Percentiles rank a stretch among this genome's conserved stretches.
Conservation (phyloP, 2,113 vertebrate genomes). For the Haemorhous mexicanus region DNA sequence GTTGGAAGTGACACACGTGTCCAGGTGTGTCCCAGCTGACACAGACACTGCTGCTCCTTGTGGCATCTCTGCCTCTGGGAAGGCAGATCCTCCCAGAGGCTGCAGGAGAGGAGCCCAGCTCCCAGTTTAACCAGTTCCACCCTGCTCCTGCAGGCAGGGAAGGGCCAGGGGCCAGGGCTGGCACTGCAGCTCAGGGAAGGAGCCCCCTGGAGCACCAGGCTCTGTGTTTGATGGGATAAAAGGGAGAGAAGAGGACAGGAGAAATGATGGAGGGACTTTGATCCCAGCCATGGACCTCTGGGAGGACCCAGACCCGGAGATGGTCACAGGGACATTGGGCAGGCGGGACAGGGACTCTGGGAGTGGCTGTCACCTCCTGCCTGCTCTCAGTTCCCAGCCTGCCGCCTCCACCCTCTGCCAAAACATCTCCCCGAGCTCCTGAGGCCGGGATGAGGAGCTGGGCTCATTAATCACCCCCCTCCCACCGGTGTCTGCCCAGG, state of each 20-base stretch:
- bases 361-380: neutral
- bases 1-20: too few relatives aligned
- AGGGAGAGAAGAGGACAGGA: neutral
- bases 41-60: too few relatives aligned
- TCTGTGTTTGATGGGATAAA: neutral
- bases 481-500: neutral
- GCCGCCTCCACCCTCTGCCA: neutral
- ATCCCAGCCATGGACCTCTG: neutral
- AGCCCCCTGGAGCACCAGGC: neutral
- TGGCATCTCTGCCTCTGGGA: too few relatives aligned
- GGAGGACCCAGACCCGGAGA: neutral
- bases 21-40: neutral
- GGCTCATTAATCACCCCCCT: constrained; percentile 43
- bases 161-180: too few relatives aligned
- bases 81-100: too few relatives aligned
- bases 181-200: neutral
- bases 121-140: neutral
- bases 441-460: rapidly evolving
- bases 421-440: neutral
- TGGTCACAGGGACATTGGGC: neutral
- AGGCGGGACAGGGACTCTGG: neutral
- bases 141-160: neutral
- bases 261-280: neutral
- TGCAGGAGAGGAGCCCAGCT: neutral
- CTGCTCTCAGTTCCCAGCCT: neutral